Evolutionary conservation across 2,888 invertebrate genomes (phyloP), one percentile per base, ranked within the genome.

Genomic region (Hofmannophila pseudospretella): DNA sequence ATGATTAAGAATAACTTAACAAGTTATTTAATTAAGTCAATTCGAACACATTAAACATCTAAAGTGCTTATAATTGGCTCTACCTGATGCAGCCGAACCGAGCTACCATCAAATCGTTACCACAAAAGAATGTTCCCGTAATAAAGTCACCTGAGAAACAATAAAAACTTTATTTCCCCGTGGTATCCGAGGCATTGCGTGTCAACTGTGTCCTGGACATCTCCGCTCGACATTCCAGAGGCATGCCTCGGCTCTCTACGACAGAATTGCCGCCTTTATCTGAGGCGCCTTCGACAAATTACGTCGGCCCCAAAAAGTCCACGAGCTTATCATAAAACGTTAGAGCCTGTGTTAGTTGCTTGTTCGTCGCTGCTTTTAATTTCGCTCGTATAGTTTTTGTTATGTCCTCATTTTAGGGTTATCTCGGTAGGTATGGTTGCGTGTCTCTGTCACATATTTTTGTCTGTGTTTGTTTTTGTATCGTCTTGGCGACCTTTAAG

Each of bases 251-350:
- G 62, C 61, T 61, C 64, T 55, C 57, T 51, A 51, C 66, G 60
- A 60, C 66, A 59, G 63, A 68, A 66, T 68, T 64, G 67, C 67
- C 67, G 70, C 66, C 72, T 80, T 82, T 85, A 85, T 84, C 84
- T 75, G 62, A 67, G 84, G 85, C 85, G 84, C 85, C 85, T 84
- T 67, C 77, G 81, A 85, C 85, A 84, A 84, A 85, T 84, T 84
- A 84, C 76, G 72, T 68, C 76, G 78, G 72, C 61, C 54, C 79
- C 74, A 73, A 78, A 80, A 80, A 77, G 69, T 64, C 68, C 64
- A 70, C 67, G 58, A 64, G 66, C 70, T 81, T 85, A 84, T 84
- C 84, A 72, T 60, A 69, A 63, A 70, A 71, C 68, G 72, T 79
- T 79, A 75, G 76, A 63, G 66, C 43, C 65, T 68, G 72, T 75